A percentile compares a stretch with the other conserved stretches of the same genome.
phyloP scores from a whole-genome alignment of 2,888 invertebrate genomes.

The Tachina fera region DNA sequence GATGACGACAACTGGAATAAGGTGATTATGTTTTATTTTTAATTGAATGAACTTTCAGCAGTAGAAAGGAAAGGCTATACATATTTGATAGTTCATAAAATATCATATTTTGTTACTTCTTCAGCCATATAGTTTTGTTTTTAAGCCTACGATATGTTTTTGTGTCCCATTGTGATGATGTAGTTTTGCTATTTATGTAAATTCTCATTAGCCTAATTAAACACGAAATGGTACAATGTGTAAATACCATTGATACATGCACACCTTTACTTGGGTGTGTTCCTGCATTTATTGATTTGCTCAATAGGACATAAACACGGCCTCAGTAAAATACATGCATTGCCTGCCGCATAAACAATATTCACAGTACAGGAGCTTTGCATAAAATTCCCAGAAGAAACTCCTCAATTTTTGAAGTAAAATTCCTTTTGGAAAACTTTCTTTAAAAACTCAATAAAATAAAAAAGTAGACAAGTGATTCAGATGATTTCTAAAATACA shows the following conservation, averaged over 20 bases:
- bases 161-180: slow-evolving; percentile 38
- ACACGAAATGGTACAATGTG: slow-evolving; percentile 74
- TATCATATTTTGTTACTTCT: not conserved
- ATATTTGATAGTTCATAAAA: too few relatives aligned
- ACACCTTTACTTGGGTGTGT: not conserved
- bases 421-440: not conserved
- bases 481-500: too few relatives aligned
- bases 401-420: not conserved
- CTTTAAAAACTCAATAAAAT: too few relatives aligned
- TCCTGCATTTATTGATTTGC: slow-evolving; percentile 47
- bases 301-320: slow-evolving; percentile 17
- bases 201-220: slow-evolving; percentile 76
- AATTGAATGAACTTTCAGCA: too few relatives aligned
- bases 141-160: not conserved
- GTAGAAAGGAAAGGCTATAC: too few relatives aligned
- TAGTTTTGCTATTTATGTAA: slow-evolving; percentile 72
- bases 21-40: too few relatives aligned
- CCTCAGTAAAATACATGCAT: not conserved
- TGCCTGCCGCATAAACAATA: not conserved
- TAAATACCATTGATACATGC: slow-evolving; percentile 70
- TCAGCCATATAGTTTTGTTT: not conserved
- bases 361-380: not conserved
- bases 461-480: too few relatives aligned
- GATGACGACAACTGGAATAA: too few relatives aligned
- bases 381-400: not conserved